Evolutionary conservation across 2,888 invertebrate species (phyloP).

Genomic region (Philaethria dido): DNA sequence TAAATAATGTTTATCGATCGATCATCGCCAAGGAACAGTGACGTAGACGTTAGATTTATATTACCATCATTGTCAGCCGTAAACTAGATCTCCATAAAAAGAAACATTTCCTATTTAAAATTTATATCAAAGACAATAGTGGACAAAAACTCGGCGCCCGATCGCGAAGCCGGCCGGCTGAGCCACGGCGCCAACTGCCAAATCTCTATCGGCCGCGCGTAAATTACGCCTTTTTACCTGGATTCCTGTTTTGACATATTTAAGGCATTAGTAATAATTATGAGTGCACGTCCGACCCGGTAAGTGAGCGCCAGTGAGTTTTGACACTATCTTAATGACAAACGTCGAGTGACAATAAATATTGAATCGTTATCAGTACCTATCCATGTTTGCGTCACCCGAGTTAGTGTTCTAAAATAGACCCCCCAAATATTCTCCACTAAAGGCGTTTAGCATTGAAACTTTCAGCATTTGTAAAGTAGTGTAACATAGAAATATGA

Average conservation of each 20-base stretch:
- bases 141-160: constrained; percentile 82
- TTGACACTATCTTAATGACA: constrained; percentile 84
- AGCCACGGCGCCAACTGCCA: constrained; percentile 82
- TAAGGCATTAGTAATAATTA: constrained; percentile 85
- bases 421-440: constrained; percentile 67
- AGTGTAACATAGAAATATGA: constrained; percentile 44
- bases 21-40: constrained; percentile 76
- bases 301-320: constrained; percentile 77
- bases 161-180: constrained; percentile 66
- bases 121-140: constrained; percentile 84
- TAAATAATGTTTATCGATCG: constrained; percentile 83
- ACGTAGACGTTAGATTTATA: constrained; percentile 80
- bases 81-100: constrained; percentile 84
- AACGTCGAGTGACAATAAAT: constrained; percentile 82
- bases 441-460: constrained; percentile 23
- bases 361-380: constrained; percentile 79
- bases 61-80: constrained; percentile 81
- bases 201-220: constrained; percentile 83
- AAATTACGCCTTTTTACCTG: constrained; percentile 84
- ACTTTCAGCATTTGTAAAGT: constrained; percentile 36
- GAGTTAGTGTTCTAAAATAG: constrained; percentile 70
- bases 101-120: constrained; percentile 83
- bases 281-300: constrained; percentile 74
- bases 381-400: constrained; percentile 71
- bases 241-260: constrained; percentile 85